Percentiles rank a stretch among this genome's conserved stretches.
Conservation (phyloP, 2,113 vertebrate genomes). For the Catagonus wagneri region DNA sequence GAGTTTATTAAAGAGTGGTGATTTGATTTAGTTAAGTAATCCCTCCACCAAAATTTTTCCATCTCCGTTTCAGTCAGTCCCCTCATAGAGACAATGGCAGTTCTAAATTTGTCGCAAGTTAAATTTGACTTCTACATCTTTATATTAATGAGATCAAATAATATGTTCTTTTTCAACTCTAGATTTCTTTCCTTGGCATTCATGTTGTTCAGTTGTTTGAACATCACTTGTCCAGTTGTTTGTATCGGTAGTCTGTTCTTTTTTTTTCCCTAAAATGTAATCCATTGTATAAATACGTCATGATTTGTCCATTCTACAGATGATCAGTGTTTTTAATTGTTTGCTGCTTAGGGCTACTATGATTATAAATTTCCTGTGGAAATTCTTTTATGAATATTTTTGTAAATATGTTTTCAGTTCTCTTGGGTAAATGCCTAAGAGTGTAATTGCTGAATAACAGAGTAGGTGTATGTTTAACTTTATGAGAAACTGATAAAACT, state of each 20-base stretch:
- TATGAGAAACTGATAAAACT: neutral
- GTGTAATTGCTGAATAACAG: neutral
- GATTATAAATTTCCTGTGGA: neutral
- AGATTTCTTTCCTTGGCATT: neutral
- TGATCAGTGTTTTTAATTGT: neutral
- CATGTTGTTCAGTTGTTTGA: neutral
- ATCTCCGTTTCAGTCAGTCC: neutral
- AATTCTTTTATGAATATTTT: neutral
- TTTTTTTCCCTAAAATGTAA: neutral
- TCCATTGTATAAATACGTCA: neutral
- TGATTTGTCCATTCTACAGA: neutral
- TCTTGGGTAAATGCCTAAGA: neutral
- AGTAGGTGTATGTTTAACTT: neutral
- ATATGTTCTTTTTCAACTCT: neutral
- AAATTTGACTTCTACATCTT: neutral
- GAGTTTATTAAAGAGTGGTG: neutral
- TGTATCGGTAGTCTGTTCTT: neutral
- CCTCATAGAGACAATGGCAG: neutral
- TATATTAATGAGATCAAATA: neutral
- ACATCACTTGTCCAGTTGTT: neutral
- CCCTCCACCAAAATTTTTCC: neutral
- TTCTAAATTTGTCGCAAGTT: slow-evolving; percentile 2
- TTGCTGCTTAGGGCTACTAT: neutral
- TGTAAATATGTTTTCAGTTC: neutral
- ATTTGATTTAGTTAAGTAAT: neutral